Base-by-base conservation (phyloP, 2,797 vertebrate genomes). In the Gila robusta region DNA sequence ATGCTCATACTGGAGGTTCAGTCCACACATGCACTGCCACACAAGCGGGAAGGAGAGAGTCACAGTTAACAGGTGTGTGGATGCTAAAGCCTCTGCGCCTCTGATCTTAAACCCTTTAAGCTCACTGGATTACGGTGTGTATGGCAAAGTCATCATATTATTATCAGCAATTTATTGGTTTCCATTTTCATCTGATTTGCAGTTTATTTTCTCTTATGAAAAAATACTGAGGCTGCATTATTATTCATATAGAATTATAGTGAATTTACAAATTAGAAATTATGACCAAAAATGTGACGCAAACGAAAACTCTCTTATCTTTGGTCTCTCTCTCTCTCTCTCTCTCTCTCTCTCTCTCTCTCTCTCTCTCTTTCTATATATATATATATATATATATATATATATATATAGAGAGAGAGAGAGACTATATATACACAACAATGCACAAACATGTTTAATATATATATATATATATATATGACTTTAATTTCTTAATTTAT, bases 11-110 rank as follows among this genome's bases (percentile, higher is more conserved):
- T n/a, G 14, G 28, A 21, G 2, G 54, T 28, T 11, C 39, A 14
- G 19, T 21, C 2, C 5, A 26, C 47, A 16, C 47, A 5, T 54
- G 44, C 32, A 39, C 19, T n/a, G 28, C 28, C 73, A 72, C 47
- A 16, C 47, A 5, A 21, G 21, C 41, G 2, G 26, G 5, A 12
- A 21, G 59, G 16, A 32, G 6, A 8, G 21, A n/a, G 9, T 59
- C 66, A 16, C 77, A 62, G 59, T 49, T 49, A 66, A 49, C 77
- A 80, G 77, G 85, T 92, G 90, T 92, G 90, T 92, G 91, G 35
- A 3, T 56, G 47, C n/a, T 86, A 9, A 26, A 73, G 74, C 87
- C 83, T 86, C 73, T 86, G 87, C 17, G 21, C 44, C 62, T 35
- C 67, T 82, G 56, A 49, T 74, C 74, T 16, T 82, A 73, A 67